Evolutionary conservation across 2,888 invertebrate species (phyloP), one percentile per base, ranked within the genome.

Genomic region (Aproaerema taeniolella): DNA sequence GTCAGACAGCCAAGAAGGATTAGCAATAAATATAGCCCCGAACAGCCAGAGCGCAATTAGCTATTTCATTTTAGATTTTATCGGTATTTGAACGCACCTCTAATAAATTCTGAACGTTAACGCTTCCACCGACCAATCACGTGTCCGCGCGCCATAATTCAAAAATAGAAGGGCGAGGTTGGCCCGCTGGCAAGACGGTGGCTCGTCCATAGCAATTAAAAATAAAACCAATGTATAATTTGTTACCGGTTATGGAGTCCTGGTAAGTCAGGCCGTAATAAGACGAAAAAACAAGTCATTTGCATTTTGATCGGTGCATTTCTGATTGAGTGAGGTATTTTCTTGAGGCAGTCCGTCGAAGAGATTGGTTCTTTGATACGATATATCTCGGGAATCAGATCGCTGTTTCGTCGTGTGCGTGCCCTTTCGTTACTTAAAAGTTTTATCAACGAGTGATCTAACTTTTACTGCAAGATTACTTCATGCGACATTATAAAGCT

Each of bases 151-250:
- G 71, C 73, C 64, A 78, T 82, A 75, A 78, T 79, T 85, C 78
- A 83, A 79, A 79, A 77, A 79, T 78, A 69, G 78, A 77, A 78
- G 67, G 69, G 66, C 55, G 56, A 54, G 49, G 55, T 33, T 34
- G 52, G 61, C 71, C 81, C 79, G 62, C 73, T 62, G 78, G 81
- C 79, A 66, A 77, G 78, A 70, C 79, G 76, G 83, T 80, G 80
- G 83, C 80, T 72, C 70, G 68, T 66, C 64, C 72, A 55, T 71
- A 68, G 74, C 79, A 85, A 83, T 85, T 83, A 85, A 83, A 85
- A 85, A 85, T 80, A 81, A 83, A 80, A 74, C 70, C 66, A 62
- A 67, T 55, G 64, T 70, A 65, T 83, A 83, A 83, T 83, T 83
- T 82, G 82, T 78, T 73, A 70, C 68, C 73, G 77, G 75, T 74